phyloP scores from a whole-genome alignment of 2,797 vertebrate genomes.

The Acrossocheilus fasciatus region DNA sequence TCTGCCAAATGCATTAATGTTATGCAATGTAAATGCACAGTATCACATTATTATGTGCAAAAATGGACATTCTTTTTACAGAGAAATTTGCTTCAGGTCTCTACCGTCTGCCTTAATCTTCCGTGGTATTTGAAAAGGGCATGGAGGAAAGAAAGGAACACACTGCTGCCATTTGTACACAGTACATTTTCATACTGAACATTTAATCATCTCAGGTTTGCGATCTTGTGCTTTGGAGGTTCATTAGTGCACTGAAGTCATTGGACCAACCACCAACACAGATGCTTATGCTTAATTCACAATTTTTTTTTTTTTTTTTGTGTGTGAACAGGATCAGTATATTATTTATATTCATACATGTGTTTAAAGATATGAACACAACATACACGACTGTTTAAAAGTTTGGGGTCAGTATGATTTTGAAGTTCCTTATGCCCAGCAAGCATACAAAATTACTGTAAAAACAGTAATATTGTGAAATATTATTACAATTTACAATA shows the following conservation, averaged over 20 bases:
- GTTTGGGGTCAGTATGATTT: not conserved
- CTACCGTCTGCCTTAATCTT: constrained; percentile 60
- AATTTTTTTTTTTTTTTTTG: not conserved
- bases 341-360: not conserved
- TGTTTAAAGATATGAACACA: not conserved
- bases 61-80: not conserved
- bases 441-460: not conserved
- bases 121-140: constrained; percentile 79
- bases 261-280: not conserved
- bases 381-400: not conserved
- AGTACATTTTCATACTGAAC: constrained; percentile 54
- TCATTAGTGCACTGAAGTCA: not conserved
- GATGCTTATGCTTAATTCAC: not conserved
- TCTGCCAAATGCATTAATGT: not conserved
- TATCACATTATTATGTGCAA: not conserved
- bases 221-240: constrained; percentile 3
- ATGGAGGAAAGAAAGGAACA: constrained; percentile 66
- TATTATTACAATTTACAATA: not conserved
- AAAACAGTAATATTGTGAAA: not conserved
- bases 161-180: constrained; percentile 73
- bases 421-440: not conserved
- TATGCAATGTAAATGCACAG: not conserved
- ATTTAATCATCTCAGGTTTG: constrained; percentile 6
- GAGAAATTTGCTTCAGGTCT: constrained; percentile 24
- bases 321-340: not conserved